A percentile compares a stretch with the other conserved stretches of the same genome.
Conservation (phyloP, 2,888 invertebrate species). For the Habrosyne pyritoides region DNA sequence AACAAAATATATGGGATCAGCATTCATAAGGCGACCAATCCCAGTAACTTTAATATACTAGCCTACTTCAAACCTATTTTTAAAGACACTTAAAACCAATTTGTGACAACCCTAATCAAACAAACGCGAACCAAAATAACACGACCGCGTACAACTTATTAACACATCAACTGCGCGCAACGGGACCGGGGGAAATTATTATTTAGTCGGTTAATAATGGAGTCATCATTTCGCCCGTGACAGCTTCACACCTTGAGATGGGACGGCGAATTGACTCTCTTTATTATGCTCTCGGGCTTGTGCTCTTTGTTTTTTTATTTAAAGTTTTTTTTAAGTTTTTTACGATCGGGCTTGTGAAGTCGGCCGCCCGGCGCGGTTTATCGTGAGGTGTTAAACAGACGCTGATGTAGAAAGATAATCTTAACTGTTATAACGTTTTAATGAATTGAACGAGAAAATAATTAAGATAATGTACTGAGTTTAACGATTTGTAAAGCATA, state of each 20-base stretch:
- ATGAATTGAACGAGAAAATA: slow-evolving; percentile 66
- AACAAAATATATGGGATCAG: too few species aligned
- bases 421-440: slow-evolving; percentile 55
- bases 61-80: background rate
- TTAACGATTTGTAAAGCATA: slow-evolving; percentile 45
- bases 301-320: slow-evolving; percentile 52
- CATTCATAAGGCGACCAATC: background rate
- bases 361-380: slow-evolving; percentile 44
- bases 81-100: slow-evolving; percentile 20
- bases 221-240: slow-evolving; percentile 79
- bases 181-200: slow-evolving; percentile 67
- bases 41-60: background rate
- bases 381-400: slow-evolving; percentile 71
- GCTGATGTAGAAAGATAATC: slow-evolving; percentile 63
- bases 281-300: slow-evolving; percentile 59
- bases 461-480: slow-evolving; percentile 59
- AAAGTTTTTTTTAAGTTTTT: slow-evolving; percentile 68
- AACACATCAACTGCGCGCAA: slow-evolving; percentile 60
- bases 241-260: slow-evolving; percentile 81
- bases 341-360: slow-evolving; percentile 68
- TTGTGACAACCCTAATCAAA: slow-evolving; percentile 41
- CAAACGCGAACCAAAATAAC: slow-evolving; percentile 38
- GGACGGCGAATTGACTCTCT: slow-evolving; percentile 71
- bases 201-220: slow-evolving; percentile 79
- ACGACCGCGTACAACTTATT: slow-evolving; percentile 55